Percentiles rank a stretch among this genome's conserved stretches.
Conservation (phyloP, 1,140 invertebrate genomes). For the Wasmannia auropunctata region DNA sequence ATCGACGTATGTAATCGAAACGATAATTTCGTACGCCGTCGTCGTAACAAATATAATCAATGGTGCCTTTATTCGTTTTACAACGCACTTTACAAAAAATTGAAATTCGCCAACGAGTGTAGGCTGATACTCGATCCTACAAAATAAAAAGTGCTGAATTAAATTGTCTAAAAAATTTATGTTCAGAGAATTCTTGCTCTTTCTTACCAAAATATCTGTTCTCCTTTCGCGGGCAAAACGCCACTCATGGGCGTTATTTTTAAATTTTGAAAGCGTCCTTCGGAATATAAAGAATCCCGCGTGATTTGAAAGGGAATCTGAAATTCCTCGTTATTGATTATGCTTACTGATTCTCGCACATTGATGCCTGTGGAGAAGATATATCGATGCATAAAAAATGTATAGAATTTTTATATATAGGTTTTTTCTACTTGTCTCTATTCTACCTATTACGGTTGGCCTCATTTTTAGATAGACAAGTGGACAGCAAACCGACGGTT, state of each 20-base stretch:
- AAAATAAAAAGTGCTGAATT: conserved; percentile 31
- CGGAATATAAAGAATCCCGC: conserved; percentile 76
- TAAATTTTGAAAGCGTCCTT: conserved; percentile 77
- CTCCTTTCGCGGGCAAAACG: conserved; percentile 71
- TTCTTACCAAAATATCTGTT: conserved; percentile 73
- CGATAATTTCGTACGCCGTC: conserved; percentile 74
- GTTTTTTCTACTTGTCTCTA: background rate
- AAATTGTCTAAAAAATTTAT: background rate
- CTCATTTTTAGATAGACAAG: conserved; percentile 76
- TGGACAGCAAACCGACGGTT: conserved; percentile 80
- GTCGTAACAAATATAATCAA: conserved; percentile 76
- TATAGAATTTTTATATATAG: background rate
- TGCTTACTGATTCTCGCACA: conserved; percentile 64
- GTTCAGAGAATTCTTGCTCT: background rate
- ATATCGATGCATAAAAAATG: background rate
- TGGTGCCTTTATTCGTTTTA: conserved; percentile 80
- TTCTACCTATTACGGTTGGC: conserved; percentile 76
- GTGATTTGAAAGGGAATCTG: conserved; percentile 77
- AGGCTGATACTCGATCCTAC: conserved; percentile 80
- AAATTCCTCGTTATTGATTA: conserved; percentile 81
- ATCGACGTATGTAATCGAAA: conserved; percentile 68
- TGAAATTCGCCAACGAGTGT: conserved; percentile 74
- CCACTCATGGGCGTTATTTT: conserved; percentile 79
- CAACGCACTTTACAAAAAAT: conserved; percentile 79
- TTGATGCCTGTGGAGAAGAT: conserved; percentile 57